Evolutionary conservation across 2,888 invertebrate genomes (phyloP), one percentile per base, ranked within the genome.

Genomic region (Macrostomum cliftonense): DNA sequence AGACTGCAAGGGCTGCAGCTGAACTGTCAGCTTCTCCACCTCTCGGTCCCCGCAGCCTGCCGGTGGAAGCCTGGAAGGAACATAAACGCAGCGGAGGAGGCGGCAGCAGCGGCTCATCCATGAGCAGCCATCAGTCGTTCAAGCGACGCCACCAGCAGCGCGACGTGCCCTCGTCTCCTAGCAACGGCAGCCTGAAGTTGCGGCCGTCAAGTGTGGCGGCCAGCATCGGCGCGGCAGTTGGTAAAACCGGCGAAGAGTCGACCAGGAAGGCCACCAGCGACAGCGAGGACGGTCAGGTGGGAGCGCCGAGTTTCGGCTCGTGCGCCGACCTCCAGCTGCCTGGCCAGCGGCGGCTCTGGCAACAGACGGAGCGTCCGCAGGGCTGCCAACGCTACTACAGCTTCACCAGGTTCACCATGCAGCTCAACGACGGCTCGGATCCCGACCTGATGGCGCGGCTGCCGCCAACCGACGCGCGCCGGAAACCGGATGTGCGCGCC

Each of bases 351-450:
- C 40, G 2, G 20, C 17, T 40, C 16, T 40, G 40, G 40, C 40
- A 17, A 9, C 16, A 5, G 16, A 9, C 9, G 16, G 78, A 83
- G 1, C 73, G 87, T 47, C 87, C 88, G 4, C 71, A 77, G 21
- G 80, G 82, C 59, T 81, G 80, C 55, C 76, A 80, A 50, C 80
- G 88, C 85, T 88, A 81, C 68, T 89, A 85, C 71, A 82, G 86
- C 62, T 89, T 91, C 72, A 88, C 88, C 13, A 76, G 78, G 55
- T 89, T 88, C 71, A 84, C 91, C 12, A 82, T 91, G 83, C 79
- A 82, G 19, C 73, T 91, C 51, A 91, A 91, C 72, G 61, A 84
- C 62, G 79, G 80, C 55, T 73, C 75, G 1, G 59, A 12, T 63
- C 77, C 76, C 28, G 75, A 21, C 9, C 57, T 60, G 75, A 50